Conservation (phyloP, 2,113 vertebrate genomes). For the Corapipo altera region DNA sequence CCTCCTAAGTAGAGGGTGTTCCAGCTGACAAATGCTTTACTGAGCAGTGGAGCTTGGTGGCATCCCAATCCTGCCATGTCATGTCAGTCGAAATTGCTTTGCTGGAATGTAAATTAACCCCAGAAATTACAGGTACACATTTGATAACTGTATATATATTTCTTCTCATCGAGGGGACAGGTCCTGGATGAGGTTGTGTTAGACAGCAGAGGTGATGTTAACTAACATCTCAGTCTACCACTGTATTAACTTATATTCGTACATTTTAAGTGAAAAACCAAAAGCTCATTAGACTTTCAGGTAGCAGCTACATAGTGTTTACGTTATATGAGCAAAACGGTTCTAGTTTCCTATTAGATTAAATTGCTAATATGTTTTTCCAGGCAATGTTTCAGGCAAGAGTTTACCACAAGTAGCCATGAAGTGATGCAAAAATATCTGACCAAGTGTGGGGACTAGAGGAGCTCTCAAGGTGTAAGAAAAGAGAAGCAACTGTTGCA, state of each 20-base stretch:
- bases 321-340: not conserved
- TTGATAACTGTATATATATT: not conserved
- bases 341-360: not conserved
- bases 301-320: not conserved
- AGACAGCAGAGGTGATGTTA: not conserved
- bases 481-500: not conserved
- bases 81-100: constrained; percentile 13
- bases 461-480: not conserved
- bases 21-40: constrained; percentile 7
- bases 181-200: not conserved
- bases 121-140: not conserved
- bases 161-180: not conserved
- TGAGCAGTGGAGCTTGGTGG: not conserved
- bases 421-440: not conserved
- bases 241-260: not conserved
- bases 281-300: not conserved
- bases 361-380: not conserved
- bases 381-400: not conserved
- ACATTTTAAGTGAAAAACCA: not conserved
- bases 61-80: not conserved
- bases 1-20: not conserved
- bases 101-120: constrained; percentile 4
- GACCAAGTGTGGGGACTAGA: not conserved
- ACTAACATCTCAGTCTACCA: not conserved
- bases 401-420: not conserved